Evolutionary conservation across 2,113 vertebrate species (phyloP), one percentile per base, ranked within the genome.

Genomic region (Lontra canadensis): DNA sequence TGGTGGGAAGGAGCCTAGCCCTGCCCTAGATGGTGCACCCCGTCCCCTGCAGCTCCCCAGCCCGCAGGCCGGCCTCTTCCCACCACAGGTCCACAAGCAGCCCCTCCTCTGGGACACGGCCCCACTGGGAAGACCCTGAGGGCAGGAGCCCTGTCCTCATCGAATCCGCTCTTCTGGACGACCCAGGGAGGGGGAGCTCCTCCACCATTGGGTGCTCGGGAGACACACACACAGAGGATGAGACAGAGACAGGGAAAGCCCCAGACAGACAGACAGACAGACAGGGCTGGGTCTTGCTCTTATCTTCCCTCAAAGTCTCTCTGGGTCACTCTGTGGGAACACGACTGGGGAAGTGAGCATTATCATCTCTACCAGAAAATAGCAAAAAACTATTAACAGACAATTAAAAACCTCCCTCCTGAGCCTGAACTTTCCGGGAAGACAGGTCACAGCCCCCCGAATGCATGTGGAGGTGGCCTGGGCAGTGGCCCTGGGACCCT

Each of bases 261-360:
- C 2, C 25, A 29, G n/a, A 3, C 4, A 42, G n/a, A 3, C 4
- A 42, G n/a, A 3, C 14, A 25, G 6, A 47, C 12, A 76, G 52
- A 55, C 52, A 55, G n/a, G 23, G n/a, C n/a, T 39, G 20, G 15
- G 65, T 13, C 52, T 55, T 55, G 52, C 52, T 55, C 52, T 55
- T 12, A 26, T 36, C 55, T 42, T 42, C 6, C 67, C n/a, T 42
- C 34, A 34, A 52, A 39, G 36, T 65, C 42, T 31, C 26, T 20
- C 59, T 14, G 20, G 63, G 36, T 76, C 42, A 55, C 52, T 21
- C 26, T 12, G 93, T 31, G 47, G 52, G 47, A 26, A 63, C 59
- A 15, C 6, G 29, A 5, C 4, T 10, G 63, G 17, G 52, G 47
- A n/a, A 52, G 95, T 61, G 4, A 57, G 23, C 10, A 79, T 6